These are phyloP conservation scores for Sebastes dallii DNA, from an alignment of 2,797 vertebrate species.

Conservation along the genomic window DNA sequence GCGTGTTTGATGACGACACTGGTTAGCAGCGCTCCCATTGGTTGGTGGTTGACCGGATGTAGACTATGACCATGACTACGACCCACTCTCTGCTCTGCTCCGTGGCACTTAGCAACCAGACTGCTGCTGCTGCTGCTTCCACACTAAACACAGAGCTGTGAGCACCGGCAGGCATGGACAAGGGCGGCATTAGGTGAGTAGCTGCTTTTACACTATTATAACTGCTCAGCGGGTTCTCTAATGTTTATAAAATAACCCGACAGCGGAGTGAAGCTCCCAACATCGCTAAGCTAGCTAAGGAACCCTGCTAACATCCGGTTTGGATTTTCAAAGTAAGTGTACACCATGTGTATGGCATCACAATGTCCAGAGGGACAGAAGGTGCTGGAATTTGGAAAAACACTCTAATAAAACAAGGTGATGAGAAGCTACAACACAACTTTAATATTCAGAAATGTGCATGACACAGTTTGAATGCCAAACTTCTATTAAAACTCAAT, in stretches of 20 bases:
- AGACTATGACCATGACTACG: constrained; percentile 4
- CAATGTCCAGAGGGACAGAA: too few species aligned
- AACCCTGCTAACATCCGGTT: constrained; percentile 23
- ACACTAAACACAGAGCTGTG: neutral
- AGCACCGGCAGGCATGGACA: neutral
- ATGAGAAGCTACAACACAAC: neutral
- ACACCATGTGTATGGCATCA: fast-evolving
- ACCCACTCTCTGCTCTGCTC: constrained; percentile 67
- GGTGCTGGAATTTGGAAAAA: too few species aligned
- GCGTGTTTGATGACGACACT: constrained; percentile 60
- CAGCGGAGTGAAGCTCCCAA: constrained; percentile 8
- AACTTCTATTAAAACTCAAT: neutral
- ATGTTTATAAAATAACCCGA: neutral
- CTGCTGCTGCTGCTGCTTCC: neutral
- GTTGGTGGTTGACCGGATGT: constrained; percentile 65
- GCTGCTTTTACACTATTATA: neutral
- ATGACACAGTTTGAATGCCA: neutral
- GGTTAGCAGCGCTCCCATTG: constrained; percentile 55
- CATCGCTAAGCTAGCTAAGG: constrained; percentile 20
- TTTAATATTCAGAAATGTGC: neutral
- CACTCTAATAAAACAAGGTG: too few species aligned
- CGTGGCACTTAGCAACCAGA: constrained; percentile 70
- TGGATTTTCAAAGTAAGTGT: constrained; percentile 40
- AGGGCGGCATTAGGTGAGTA: constrained; percentile 43
- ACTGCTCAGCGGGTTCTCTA: too few species aligned